Conservation (phyloP, 2,888 invertebrate genomes). For the Cephus rjabovi region DNA sequence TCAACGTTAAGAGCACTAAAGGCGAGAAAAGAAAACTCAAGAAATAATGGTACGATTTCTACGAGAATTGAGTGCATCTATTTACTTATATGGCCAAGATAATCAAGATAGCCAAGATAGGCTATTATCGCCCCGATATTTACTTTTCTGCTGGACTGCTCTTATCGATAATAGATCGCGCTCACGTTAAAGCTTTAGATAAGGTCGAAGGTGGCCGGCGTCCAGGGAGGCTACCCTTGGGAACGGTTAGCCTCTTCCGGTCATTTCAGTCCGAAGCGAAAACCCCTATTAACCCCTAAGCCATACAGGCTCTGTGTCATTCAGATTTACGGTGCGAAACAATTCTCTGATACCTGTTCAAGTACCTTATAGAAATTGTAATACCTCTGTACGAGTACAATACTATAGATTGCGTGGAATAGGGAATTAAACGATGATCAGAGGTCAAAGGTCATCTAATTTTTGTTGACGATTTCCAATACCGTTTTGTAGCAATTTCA, state of each 20-base stretch:
- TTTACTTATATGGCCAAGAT: too few species aligned
- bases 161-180: slow-evolving; percentile 60
- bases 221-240: slow-evolving; percentile 24
- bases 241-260: slow-evolving; percentile 56
- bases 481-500: neutral
- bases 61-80: too few species aligned
- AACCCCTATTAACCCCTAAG: slow-evolving; percentile 50
- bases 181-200: slow-evolving; percentile 47
- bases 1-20: too few species aligned
- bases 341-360: slow-evolving; percentile 1
- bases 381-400: slow-evolving; percentile 3
- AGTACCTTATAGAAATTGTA: neutral
- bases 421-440: too few species aligned
- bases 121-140: slow-evolving; percentile 45
- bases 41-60: too few species aligned
- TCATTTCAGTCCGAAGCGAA: slow-evolving; percentile 43
- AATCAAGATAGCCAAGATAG: too few species aligned
- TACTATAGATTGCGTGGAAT: too few species aligned
- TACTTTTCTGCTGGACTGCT: slow-evolving; percentile 44
- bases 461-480: neutral
- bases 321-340: slow-evolving; percentile 44
- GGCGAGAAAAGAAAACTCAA: too few species aligned
- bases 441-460: neutral
- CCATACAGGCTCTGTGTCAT: slow-evolving; percentile 30
- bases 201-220: slow-evolving; percentile 35